These are phyloP conservation scores for Ischnus inquisitorius DNA, from an alignment of 2,888 invertebrate species.

Conservation along the genomic window DNA sequence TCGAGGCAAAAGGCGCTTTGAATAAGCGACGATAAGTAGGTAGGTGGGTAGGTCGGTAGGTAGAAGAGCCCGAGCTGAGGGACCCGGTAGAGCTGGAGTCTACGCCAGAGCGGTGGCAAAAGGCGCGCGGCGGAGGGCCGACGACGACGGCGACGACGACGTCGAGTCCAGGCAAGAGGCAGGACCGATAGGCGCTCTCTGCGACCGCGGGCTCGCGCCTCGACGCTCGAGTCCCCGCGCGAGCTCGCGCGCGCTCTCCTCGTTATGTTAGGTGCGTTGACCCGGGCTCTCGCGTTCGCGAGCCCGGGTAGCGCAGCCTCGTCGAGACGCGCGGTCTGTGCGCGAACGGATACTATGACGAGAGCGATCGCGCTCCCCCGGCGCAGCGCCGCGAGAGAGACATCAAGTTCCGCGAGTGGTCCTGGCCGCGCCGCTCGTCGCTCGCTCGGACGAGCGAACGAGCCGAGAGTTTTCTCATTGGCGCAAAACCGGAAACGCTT, in stretches of 20 bases:
- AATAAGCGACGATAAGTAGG: constrained; percentile 84
- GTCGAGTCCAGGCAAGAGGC: constrained; percentile 20
- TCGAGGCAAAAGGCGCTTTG: constrained; percentile 73
- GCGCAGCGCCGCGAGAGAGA: constrained; percentile 68
- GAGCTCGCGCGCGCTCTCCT: constrained; percentile 69
- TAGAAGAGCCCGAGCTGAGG: constrained; percentile 66
- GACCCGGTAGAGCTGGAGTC: constrained; percentile 28
- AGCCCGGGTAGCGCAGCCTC: constrained; percentile 41
- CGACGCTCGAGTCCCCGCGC: constrained; percentile 45
- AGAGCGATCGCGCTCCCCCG: constrained; percentile 22
- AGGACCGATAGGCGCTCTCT: constrained; percentile 59
- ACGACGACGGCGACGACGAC: background rate
- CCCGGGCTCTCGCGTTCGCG: constrained; percentile 76
- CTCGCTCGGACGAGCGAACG: constrained; percentile 50
- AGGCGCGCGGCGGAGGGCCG: constrained; percentile 32
- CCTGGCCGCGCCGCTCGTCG: constrained; percentile 68
- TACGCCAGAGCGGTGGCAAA: constrained; percentile 23
- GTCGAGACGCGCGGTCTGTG: constrained; percentile 49
- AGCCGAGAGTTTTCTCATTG: constrained; percentile 9
- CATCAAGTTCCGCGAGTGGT: constrained; percentile 73
- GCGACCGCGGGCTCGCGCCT: constrained; percentile 46
- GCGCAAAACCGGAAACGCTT: constrained; percentile 38
- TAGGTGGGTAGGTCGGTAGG: constrained; percentile 84
- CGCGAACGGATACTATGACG: constrained; percentile 8
- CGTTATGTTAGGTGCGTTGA: constrained; percentile 84